Conservation (phyloP, 35 echinoderm and acorn worm species). For the Apostichopus californicus region DNA sequence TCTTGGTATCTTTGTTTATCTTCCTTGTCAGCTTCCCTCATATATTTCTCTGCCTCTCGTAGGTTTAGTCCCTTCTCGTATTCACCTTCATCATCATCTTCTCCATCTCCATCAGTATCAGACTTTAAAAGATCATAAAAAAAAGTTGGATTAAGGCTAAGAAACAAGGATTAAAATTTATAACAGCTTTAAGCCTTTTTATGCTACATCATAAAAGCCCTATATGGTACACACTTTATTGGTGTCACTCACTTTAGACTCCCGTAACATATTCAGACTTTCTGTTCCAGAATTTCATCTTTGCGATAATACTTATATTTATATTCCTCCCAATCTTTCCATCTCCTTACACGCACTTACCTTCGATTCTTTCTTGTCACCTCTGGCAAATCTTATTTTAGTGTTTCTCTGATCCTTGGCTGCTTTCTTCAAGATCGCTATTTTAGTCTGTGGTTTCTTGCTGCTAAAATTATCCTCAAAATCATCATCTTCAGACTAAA, state of each 20-base stretch:
- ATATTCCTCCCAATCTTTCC: too few relatives aligned
- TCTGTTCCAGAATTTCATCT: too few relatives aligned
- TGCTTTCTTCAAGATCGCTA: conserved; percentile 5
- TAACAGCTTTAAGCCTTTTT: too few relatives aligned
- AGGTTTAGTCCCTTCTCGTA: conserved; percentile 90
- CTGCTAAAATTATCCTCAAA: background rate
- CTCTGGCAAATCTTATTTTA: conserved; percentile 10
- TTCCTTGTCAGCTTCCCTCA: conserved; percentile 85
- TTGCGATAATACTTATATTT: too few relatives aligned
- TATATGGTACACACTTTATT: too few relatives aligned
- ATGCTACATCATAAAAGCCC: too few relatives aligned
- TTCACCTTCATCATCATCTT: conserved; percentile 43
- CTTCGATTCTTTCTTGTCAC: background rate
- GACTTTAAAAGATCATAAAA: background rate
- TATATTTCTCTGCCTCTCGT: conserved; percentile 77
- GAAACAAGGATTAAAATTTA: too few relatives aligned
- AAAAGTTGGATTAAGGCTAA: too few relatives aligned
- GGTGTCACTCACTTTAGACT: too few relatives aligned
- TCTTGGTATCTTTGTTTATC: conserved; percentile 82
- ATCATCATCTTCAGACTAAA: background rate
- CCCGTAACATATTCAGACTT: too few relatives aligned
- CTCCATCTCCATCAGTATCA: conserved; percentile 21
- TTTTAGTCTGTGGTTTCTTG: background rate
- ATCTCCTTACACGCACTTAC: background rate
- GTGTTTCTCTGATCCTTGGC: conserved; percentile 25